Conservation (phyloP, 2,113 vertebrate species). For the Erythrocercus mccallii region DNA sequence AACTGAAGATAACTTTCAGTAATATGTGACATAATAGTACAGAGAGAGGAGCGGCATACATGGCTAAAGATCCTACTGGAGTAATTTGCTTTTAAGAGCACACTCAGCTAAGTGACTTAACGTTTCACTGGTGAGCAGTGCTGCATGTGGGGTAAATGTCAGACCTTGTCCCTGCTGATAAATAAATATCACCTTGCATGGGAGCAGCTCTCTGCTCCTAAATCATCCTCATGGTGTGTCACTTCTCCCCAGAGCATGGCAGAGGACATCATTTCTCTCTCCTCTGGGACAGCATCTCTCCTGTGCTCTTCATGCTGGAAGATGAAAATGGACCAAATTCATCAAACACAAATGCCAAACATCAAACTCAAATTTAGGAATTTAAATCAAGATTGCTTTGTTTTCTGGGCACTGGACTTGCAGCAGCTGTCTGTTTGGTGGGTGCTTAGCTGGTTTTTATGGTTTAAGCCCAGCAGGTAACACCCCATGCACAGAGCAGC, state of each 20-base stretch:
- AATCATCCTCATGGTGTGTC: not conserved
- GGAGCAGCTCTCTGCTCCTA: not conserved
- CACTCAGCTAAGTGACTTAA: not conserved
- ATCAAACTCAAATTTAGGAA: not conserved
- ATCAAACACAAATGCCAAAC: fast-evolving
- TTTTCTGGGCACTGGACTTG: not conserved
- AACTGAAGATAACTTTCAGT: not conserved
- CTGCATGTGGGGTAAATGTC: not conserved
- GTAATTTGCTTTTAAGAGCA: not conserved
- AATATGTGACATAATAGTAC: not conserved
- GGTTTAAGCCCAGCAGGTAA: not conserved
- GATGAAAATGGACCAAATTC: not conserved
- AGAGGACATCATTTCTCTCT: not conserved
- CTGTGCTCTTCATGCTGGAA: not conserved
- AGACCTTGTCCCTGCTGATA: not conserved
- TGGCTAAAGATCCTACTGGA: not conserved
- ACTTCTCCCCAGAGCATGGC: not conserved
- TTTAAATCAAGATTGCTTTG: not conserved
- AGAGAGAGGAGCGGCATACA: not conserved
- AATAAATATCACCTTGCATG: fast-evolving
- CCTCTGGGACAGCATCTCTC: fast-evolving
- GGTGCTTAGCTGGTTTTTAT: not conserved
- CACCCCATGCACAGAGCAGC: fast-evolving
- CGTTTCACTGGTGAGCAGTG: not conserved
- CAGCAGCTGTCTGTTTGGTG: not conserved